Conservation (phyloP, 1,140 invertebrate genomes). For the Heliothis virescens region DNA sequence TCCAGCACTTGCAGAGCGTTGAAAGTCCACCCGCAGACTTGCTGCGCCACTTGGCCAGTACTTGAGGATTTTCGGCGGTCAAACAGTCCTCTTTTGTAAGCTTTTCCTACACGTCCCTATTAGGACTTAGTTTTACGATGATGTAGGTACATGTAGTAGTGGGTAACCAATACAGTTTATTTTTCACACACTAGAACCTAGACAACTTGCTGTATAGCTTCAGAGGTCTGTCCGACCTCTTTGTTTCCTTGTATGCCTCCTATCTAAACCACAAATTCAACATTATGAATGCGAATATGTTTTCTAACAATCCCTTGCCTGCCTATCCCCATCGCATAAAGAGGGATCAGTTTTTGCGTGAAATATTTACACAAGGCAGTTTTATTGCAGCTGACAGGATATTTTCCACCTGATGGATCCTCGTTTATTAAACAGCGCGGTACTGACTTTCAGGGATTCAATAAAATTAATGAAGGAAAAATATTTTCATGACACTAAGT, state of each 20-base stretch:
- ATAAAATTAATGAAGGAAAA: slow-evolving; percentile 36
- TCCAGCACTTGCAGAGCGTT: background rate
- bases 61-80: background rate
- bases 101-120: too few relatives aligned
- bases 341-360: background rate
- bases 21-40: background rate
- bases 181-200: too few relatives aligned
- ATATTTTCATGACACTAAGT: slow-evolving; percentile 33
- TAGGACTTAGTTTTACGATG: too few relatives aligned
- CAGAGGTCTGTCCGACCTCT: too few relatives aligned
- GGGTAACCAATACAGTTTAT: too few relatives aligned
- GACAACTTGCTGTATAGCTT: too few relatives aligned
- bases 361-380: slow-evolving; percentile 16
- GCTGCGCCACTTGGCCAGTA: background rate
- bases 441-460: slow-evolving; percentile 36
- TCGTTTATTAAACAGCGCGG: slow-evolving; percentile 15
- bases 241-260: too few relatives aligned
- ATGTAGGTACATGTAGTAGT: too few relatives aligned
- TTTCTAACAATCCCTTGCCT: too few relatives aligned
- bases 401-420: background rate
- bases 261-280: too few relatives aligned
- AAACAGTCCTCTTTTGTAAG: background rate
- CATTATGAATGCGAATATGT: too few relatives aligned
- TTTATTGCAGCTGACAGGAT: slow-evolving; percentile 26
- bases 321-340: too few relatives aligned